These are phyloP conservation scores for Cylas formicarius DNA, from an alignment of 1,140 invertebrate species.

Conservation along the genomic window DNA sequence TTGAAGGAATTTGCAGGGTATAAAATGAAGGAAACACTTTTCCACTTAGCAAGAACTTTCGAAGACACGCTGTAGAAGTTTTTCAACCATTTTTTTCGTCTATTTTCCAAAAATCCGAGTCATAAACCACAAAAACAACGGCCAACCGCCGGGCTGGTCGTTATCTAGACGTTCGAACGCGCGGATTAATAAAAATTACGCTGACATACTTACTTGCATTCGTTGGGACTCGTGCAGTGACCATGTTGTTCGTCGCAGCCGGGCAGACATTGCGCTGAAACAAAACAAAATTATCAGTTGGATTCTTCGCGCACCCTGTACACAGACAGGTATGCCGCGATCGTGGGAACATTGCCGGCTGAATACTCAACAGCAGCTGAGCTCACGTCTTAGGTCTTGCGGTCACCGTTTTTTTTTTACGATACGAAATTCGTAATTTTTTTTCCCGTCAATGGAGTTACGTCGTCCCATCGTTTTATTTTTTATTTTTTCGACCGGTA, in stretches of 20 bases:
- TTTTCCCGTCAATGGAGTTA: too few relatives aligned
- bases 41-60: too few relatives aligned
- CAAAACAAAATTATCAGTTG: slow-evolving; percentile 45
- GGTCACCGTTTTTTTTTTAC: slow-evolving; percentile 33
- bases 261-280: slow-evolving; percentile 83
- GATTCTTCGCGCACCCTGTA: slow-evolving; percentile 31
- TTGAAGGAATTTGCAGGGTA: too few relatives aligned
- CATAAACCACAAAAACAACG: too few relatives aligned
- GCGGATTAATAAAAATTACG: too few relatives aligned
- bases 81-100: too few relatives aligned
- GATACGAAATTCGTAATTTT: slow-evolving; percentile 30
- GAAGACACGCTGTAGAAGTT: too few relatives aligned
- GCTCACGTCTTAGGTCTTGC: slow-evolving; percentile 37
- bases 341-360: slow-evolving; percentile 39
- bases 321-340: slow-evolving; percentile 37
- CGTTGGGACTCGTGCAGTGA: slow-evolving; percentile 83
- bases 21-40: too few relatives aligned
- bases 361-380: slow-evolving; percentile 36
- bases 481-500: slow-evolving; percentile 34
- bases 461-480: slow-evolving; percentile 18
- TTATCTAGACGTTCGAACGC: too few relatives aligned
- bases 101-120: too few relatives aligned
- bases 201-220: slow-evolving; percentile 96
- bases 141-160: too few relatives aligned
- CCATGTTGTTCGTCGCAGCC: slow-evolving; percentile 87